Percentiles rank a stretch among this genome's conserved stretches.
phyloP scores from a whole-genome alignment of 1,140 invertebrate species.

The Drosophila malerkotliana region DNA sequence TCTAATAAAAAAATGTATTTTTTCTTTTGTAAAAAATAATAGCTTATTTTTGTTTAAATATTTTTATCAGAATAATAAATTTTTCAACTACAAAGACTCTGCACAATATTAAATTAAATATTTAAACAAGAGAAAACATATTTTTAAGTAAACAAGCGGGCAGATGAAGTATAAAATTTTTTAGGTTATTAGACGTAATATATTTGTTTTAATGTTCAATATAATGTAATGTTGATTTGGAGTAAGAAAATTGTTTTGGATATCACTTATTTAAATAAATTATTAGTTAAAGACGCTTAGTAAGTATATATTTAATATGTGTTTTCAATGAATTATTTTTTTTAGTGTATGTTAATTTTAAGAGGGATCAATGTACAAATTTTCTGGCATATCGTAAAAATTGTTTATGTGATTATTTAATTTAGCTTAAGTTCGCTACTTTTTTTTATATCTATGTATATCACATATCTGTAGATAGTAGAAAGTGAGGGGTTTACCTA shows the following conservation, averaged over 20 bases:
- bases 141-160: slow-evolving; percentile 6
- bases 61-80: no score
- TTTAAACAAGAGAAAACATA: background rate
- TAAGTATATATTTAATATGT: background rate
- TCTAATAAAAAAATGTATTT: background rate
- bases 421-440: slow-evolving; percentile 20
- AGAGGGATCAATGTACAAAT: background rate
- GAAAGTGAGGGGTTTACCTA: slow-evolving; percentile 65
- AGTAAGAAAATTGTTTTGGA: background rate
- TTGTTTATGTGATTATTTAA: slow-evolving; percentile 13
- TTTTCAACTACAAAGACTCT: no score
- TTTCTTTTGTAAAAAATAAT: background rate
- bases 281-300: background rate
- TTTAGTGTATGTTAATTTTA: slow-evolving; percentile 4
- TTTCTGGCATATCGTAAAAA: slow-evolving; percentile 4
- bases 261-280: background rate
- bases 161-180: slow-evolving; percentile 9
- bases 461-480: slow-evolving; percentile 80
- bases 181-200: background rate
- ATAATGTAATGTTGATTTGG: background rate
- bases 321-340: slow-evolving; percentile 1
- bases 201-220: background rate
- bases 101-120: no score
- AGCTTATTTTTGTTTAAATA: background rate
- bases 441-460: slow-evolving; percentile 59